These are phyloP conservation scores for Microplitis demolitor DNA, from an alignment of 1,140 invertebrate genomes.

Conservation along the genomic window DNA sequence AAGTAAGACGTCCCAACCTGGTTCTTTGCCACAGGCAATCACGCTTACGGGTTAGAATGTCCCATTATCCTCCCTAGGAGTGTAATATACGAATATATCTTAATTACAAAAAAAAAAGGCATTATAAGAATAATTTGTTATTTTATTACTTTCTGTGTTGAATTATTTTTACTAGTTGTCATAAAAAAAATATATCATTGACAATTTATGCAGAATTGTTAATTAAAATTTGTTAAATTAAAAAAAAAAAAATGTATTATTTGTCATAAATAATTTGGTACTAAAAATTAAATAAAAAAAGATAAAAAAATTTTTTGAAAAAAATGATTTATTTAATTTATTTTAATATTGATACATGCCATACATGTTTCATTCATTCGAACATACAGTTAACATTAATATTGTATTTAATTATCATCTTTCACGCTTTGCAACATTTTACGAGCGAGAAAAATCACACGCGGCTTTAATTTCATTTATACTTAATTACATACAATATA, in stretches of 20 bases:
- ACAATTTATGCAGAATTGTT: background rate
- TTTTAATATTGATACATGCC: constrained; percentile 47
- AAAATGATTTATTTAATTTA: constrained; percentile 50
- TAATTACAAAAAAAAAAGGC: constrained; percentile 40
- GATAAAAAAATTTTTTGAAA: constrained; percentile 41
- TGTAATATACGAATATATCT: too few species aligned
- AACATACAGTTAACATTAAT: constrained; percentile 50
- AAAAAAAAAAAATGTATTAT: background rate
- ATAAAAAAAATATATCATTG: background rate
- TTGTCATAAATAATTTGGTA: background rate
- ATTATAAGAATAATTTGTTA: constrained; percentile 48
- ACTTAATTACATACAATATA: constrained; percentile 43
- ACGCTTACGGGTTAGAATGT: too few species aligned
- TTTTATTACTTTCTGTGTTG: background rate
- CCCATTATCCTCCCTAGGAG: too few species aligned
- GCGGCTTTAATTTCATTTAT: constrained; percentile 35
- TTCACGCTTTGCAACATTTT: constrained; percentile 19
- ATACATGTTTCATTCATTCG: constrained; percentile 36
- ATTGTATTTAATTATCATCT: constrained; percentile 43
- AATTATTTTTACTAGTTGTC: too few species aligned
- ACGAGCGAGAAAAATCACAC: constrained; percentile 24
- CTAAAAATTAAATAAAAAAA: background rate
- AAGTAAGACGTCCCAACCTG: too few species aligned
- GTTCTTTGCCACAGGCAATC: too few species aligned
- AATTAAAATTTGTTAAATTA: too few species aligned